Base-by-base conservation (phyloP, 2,797 vertebrate genomes). In the Dendrocincla fuliginosa region DNA sequence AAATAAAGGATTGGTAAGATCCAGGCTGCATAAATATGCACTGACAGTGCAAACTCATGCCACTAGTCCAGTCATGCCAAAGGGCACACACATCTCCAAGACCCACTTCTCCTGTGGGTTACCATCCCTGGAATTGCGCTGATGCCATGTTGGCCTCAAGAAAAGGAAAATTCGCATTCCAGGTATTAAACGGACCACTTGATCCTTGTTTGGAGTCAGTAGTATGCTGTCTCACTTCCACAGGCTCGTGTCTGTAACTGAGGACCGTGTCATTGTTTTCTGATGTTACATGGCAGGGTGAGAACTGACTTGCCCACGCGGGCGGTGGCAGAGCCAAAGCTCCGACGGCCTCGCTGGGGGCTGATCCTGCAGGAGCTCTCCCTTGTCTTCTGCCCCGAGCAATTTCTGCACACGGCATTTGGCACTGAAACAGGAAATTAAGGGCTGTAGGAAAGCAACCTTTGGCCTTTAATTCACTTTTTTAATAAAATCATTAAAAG, bases 401-500 rank as follows among this genome's bases (percentile, higher is more conserved):
- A 61, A 63, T 87, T 92, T 76, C 89, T 65, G 68, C 2, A 10
- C 28, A 16, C 47, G 0, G 67, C 27, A 35, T 84, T 96, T 97
- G 95, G 86, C 86, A 90, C 86, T 87, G 84, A 73, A 92, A 95
- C 95, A 98, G 97, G 97, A 98, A 98, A 98, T 98, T 97, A 97
- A 98, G 95, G 93, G 84, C 96, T 95, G 89, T 87, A 96, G 92
- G 92, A 97, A 97, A 96, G 93, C 93, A 96, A 96, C 97, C 95
- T 98, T 95, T 97, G 97, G 92, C 96, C 96, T 98, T 98, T 97
- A 97, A 97, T 98, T 97, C 95, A 87, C 94, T 97, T 97, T 47
- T 97, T 97, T 96, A 98, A 97, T 97, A 98, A 98, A 98, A 97
- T 94, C 95, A 97, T 97, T 97, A 95, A 86, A 94, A 96, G 90